Evolutionary conservation across 2,888 invertebrate species (phyloP).

Genomic region (Laothoe populi): DNA sequence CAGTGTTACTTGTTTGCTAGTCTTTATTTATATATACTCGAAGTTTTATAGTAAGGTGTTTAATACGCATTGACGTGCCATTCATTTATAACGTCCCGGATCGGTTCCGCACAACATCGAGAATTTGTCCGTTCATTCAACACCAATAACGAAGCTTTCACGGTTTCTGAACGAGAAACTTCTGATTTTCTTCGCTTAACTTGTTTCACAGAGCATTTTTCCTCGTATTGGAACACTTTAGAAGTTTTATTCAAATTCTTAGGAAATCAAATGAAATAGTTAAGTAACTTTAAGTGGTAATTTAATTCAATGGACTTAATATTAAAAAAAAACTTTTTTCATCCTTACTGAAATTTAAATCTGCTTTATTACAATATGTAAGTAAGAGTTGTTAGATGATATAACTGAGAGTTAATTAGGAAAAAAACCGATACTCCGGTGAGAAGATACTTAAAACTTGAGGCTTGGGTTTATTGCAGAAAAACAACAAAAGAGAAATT

Average conservation of each 20-base stretch:
- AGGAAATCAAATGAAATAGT: background rate
- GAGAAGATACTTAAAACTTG: background rate
- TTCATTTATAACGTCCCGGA: conserved; percentile 55
- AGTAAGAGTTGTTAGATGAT: background rate
- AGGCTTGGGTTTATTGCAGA: conserved; percentile 29
- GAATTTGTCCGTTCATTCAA: conserved; percentile 52
- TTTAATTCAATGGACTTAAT: background rate
- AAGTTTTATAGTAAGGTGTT: too few relatives aligned
- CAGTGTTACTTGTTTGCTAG: too few relatives aligned
- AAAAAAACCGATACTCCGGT: background rate
- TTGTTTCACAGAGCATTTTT: conserved; percentile 24
- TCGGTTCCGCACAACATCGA: conserved; percentile 44
- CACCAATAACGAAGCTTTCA: conserved; percentile 44
- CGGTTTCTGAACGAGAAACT: conserved; percentile 39
- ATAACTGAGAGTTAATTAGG: background rate
- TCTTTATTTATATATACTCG: too few relatives aligned
- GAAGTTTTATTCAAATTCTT: background rate
- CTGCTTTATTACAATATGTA: background rate
- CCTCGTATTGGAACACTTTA: background rate
- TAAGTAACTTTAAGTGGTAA: background rate
- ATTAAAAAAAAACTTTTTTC: background rate
- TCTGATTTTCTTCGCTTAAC: conserved; percentile 41
- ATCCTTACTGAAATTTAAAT: background rate
- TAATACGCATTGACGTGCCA: background rate
- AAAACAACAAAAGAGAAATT: conserved; percentile 24